These are phyloP conservation scores for Chorisops tibialis DNA, from an alignment of 2,888 invertebrate species.

Conservation along the genomic window DNA sequence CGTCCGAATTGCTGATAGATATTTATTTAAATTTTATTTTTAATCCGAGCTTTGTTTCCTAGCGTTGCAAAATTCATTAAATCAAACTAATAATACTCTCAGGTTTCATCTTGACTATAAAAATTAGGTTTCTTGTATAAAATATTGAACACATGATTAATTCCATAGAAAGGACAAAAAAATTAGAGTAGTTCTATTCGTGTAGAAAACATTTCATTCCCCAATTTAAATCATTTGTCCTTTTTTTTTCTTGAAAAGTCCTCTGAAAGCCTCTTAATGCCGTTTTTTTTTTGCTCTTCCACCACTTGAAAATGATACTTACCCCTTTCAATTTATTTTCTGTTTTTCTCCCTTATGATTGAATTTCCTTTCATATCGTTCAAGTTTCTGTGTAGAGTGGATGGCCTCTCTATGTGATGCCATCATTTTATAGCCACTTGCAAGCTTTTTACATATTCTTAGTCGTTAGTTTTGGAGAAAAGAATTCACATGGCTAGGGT, in stretches of 20 bases:
- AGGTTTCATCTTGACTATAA: no score
- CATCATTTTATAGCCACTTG: conserved; percentile 18
- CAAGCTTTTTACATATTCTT: conserved; percentile 5
- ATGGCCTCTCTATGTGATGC: not conserved
- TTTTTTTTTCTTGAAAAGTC: conserved; percentile 1
- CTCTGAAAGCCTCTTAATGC: conserved; percentile 21
- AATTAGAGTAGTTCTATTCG: no score
- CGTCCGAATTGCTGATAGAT: no score
- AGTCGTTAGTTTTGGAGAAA: conserved; percentile 13
- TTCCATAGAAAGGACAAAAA: not conserved
- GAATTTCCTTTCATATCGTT: not conserved
- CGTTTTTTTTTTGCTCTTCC: not conserved
- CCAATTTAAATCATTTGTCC: conserved; percentile 8
- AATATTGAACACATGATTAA: no score
- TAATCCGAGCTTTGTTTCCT: no score
- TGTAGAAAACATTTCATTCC: not conserved
- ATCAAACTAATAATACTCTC: no score
- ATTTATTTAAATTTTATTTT: no score
- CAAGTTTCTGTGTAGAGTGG: no score
- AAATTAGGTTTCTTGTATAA: no score
- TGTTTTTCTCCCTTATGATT: conserved; percentile 17
- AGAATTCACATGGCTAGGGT: not conserved
- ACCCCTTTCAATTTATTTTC: conserved; percentile 27
- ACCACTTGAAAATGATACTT: conserved; percentile 25
- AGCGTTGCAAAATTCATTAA: no score